phyloP scores from a whole-genome alignment of 1,140 invertebrate species.

The Diorhabda carinulata region DNA sequence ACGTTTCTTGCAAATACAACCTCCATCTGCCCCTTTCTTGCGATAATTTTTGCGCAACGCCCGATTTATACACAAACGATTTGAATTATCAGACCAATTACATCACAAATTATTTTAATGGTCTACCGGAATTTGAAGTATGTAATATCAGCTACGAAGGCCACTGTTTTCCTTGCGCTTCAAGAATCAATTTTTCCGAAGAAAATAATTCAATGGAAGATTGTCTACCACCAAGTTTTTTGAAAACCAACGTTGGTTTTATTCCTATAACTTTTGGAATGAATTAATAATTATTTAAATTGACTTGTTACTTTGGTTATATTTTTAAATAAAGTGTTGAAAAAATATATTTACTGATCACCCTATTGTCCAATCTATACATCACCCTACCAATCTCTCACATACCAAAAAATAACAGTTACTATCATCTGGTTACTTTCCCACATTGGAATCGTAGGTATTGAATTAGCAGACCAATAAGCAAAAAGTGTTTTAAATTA shows the following conservation, averaged over 20 bases:
- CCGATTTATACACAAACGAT: constrained; percentile 29
- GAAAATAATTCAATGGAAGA: constrained; percentile 1
- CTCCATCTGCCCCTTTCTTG: constrained; percentile 25
- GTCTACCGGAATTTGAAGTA: constrained; percentile 29
- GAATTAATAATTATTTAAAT: not conserved
- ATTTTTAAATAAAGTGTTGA: not conserved
- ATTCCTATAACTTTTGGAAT: constrained; percentile 11
- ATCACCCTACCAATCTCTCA: too few relatives aligned
- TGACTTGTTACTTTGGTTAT: not conserved
- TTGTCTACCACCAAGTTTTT: constrained; percentile 7
- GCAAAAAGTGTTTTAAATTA: too few relatives aligned
- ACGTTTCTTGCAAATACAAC: constrained; percentile 3
- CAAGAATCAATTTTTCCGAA: constrained; percentile 10
- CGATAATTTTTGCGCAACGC: constrained; percentile 24
- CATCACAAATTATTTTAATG: constrained; percentile 31
- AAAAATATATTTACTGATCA: not conserved
- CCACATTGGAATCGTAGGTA: too few relatives aligned
- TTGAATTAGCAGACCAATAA: too few relatives aligned
- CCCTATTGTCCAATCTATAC: too few relatives aligned
- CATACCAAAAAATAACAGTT: too few relatives aligned
- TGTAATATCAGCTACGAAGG: constrained; percentile 27
- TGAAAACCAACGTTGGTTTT: constrained; percentile 13
- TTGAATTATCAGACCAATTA: constrained; percentile 29
- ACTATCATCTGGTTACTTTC: too few relatives aligned
- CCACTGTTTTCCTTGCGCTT: constrained; percentile 28